phyloP scores from a whole-genome alignment of 2,888 invertebrate species.

The Phortica okadai region DNA sequence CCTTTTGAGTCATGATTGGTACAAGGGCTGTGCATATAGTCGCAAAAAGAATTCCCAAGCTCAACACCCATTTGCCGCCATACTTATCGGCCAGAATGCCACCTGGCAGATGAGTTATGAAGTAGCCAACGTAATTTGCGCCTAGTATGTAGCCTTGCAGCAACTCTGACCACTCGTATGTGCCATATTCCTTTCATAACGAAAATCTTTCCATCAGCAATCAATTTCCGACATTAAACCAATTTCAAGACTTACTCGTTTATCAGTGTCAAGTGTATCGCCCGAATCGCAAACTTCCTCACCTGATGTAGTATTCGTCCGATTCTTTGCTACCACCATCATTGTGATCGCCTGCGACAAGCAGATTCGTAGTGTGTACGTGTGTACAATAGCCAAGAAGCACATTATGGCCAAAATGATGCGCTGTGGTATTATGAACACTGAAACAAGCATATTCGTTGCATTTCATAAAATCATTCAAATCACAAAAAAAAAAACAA shows the following conservation, averaged over 20 bases:
- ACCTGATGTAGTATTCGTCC: not conserved
- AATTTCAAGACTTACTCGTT: not conserved
- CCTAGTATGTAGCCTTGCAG: slow-evolving; percentile 85
- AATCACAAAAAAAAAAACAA: not conserved
- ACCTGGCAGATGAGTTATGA: slow-evolving; percentile 87
- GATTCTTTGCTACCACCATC: slow-evolving; percentile 37
- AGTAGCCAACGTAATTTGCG: slow-evolving; percentile 89
- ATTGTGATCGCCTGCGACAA: slow-evolving; percentile 83
- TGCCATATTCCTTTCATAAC: slow-evolving; percentile 53
- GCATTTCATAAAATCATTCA: not conserved
- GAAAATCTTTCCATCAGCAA: too few relatives aligned
- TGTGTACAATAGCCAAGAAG: slow-evolving; percentile 81
- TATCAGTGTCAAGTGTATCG: not conserved
- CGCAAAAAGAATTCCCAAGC: slow-evolving; percentile 85
- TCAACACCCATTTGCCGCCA: slow-evolving; percentile 88
- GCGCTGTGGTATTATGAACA: slow-evolving; percentile 81
- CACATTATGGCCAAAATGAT: slow-evolving; percentile 82
- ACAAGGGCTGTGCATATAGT: slow-evolving; percentile 73
- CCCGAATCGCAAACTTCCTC: not conserved
- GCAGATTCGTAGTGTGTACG: slow-evolving; percentile 83
- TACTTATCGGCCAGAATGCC: slow-evolving; percentile 86
- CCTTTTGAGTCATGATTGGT: slow-evolving; percentile 31
- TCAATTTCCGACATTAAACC: not conserved
- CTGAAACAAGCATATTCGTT: slow-evolving; percentile 70
- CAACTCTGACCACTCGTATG: slow-evolving; percentile 82